These are phyloP conservation scores for Megaleporinus macrocephalus DNA, from an alignment of 2,113 vertebrate genomes.

Conservation along the genomic window DNA sequence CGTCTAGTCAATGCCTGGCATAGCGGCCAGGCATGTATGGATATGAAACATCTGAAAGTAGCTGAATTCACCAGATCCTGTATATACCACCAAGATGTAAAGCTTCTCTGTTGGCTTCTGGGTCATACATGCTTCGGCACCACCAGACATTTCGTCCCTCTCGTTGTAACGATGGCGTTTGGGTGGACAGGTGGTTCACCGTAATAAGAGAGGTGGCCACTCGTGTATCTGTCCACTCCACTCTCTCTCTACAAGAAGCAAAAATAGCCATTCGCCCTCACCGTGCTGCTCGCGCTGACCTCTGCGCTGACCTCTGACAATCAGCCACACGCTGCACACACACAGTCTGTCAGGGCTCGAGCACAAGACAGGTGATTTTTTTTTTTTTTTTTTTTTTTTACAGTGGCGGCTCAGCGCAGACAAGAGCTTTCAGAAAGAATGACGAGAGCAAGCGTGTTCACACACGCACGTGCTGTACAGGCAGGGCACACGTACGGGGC, in stretches of 20 bases:
- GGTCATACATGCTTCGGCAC: neutral
- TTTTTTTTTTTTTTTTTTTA: constrained; percentile 85
- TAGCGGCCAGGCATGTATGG: no score
- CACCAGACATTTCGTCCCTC: neutral
- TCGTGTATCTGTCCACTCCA: constrained; percentile 80
- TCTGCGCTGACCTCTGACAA: constrained; percentile 96
- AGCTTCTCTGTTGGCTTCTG: no score
- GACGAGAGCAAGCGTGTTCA: constrained; percentile 49
- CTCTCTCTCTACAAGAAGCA: constrained; percentile 86
- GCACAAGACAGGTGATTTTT: constrained; percentile 77
- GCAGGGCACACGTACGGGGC: neutral
- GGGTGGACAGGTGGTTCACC: constrained; percentile 52
- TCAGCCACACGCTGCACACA: constrained; percentile 86
- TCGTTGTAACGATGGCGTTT: neutral
- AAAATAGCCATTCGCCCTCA: constrained; percentile 95
- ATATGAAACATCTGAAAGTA: no score
- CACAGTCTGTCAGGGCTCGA: constrained; percentile 58
- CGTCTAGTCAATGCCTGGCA: no score
- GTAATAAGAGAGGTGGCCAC: constrained; percentile 73
- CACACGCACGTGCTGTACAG: constrained; percentile 29
- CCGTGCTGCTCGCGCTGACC: constrained; percentile 89
- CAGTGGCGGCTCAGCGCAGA: constrained; percentile 70
- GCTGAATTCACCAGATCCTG: no score
- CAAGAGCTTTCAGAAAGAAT: constrained; percentile 66
- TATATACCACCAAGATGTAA: no score